Conservation (phyloP, 2,888 invertebrate genomes). For the Drosophila mimica region DNA sequence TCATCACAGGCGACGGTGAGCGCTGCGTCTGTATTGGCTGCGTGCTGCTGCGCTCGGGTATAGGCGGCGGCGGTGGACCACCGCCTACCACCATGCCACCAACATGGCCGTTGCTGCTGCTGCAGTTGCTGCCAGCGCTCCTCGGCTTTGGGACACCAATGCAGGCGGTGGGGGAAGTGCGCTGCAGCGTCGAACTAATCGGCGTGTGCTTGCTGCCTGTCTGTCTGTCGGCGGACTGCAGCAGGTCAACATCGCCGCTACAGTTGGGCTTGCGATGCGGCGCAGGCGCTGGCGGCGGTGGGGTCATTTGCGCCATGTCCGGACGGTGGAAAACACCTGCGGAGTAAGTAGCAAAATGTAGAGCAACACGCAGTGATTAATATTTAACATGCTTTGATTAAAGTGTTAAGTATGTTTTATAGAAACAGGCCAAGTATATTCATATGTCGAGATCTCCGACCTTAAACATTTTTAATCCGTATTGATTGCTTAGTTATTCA, state of each 20-base stretch:
- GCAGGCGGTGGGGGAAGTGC: slow-evolving; percentile 61
- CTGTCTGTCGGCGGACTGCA: slow-evolving; percentile 35
- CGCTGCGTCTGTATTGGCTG: slow-evolving; percentile 70
- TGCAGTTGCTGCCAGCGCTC: slow-evolving; percentile 59
- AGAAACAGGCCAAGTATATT: background rate
- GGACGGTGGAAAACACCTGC: slow-evolving; percentile 84
- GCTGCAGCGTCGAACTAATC: slow-evolving; percentile 59
- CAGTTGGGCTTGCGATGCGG: slow-evolving; percentile 88
- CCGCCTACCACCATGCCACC: slow-evolving; percentile 15
- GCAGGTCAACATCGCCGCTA: slow-evolving; percentile 63
- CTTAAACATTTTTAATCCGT: background rate
- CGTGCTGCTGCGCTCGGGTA: slow-evolving; percentile 80
- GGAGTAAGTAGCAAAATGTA: slow-evolving; percentile 1
- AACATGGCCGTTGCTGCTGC: slow-evolving; percentile 42
- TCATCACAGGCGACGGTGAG: slow-evolving; percentile 83
- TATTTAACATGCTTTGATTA: background rate
- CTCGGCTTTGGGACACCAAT: slow-evolving; percentile 39
- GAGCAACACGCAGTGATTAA: no score
- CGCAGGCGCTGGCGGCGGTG: slow-evolving; percentile 91
- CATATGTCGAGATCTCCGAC: no score
- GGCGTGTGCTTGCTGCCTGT: slow-evolving; percentile 47
- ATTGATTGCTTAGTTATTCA: background rate
- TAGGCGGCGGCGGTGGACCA: slow-evolving; percentile 75
- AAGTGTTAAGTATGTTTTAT: background rate
- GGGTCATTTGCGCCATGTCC: slow-evolving; percentile 86